Evolutionary conservation across 2,888 invertebrate species (phyloP).

Genomic region (Ichneumon xanthorius): DNA sequence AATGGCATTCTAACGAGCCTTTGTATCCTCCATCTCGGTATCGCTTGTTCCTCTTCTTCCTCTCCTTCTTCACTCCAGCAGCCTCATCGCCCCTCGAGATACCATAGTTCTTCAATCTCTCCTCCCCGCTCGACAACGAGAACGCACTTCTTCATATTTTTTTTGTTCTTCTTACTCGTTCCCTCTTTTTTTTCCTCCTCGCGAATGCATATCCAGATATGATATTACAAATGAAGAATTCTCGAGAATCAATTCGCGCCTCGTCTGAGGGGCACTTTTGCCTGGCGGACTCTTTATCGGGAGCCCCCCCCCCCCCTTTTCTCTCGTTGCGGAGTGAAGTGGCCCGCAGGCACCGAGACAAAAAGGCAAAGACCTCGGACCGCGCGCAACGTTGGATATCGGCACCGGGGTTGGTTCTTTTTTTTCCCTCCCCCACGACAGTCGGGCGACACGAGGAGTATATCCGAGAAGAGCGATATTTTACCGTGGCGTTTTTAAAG

Average conservation of each 20-base stretch:
- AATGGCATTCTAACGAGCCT: constrained; percentile 74
- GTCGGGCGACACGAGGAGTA: not conserved
- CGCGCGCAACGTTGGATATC: constrained; percentile 47
- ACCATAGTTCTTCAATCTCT: not conserved
- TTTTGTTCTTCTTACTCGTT: not conserved
- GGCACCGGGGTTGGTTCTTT: not conserved
- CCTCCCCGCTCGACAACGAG: constrained; percentile 8
- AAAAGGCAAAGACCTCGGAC: constrained; percentile 30
- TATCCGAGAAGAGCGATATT: constrained; percentile 3
- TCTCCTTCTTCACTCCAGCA: constrained; percentile 1
- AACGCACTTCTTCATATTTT: constrained; percentile 20
- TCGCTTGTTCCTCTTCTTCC: constrained; percentile 23
- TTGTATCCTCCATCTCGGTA: constrained; percentile 64
- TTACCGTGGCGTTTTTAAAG: constrained; percentile 52
- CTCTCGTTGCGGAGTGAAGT: constrained; percentile 30
- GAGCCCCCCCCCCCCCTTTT: no score
- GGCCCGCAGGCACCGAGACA: constrained; percentile 34
- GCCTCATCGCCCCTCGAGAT: not conserved
- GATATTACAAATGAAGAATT: constrained; percentile 36
- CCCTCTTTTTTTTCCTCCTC: not conserved
- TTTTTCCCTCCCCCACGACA: not conserved
- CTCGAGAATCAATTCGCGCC: constrained; percentile 13
- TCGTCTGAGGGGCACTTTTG: constrained; percentile 2
- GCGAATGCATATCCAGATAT: constrained; percentile 24
- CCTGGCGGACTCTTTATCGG: not conserved